Base-by-base conservation (phyloP, 2,797 vertebrate genomes). In the Hemitrygon akajei region DNA sequence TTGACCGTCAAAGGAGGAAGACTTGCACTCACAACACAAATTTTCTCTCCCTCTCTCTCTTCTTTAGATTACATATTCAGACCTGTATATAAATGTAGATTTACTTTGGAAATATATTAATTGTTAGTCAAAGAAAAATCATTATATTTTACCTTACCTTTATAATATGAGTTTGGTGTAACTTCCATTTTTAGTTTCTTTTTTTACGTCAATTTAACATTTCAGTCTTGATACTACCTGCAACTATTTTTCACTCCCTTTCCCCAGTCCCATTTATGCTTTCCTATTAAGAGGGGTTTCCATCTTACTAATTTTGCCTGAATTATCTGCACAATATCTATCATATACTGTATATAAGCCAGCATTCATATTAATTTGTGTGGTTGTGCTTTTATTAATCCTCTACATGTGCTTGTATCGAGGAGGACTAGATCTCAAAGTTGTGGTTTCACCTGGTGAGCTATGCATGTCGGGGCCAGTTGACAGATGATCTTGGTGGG, bases 111-210 rank as follows among this genome's bases (percentile, higher is more conserved):
- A 9, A 6, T 66, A 66, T n/a, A 5, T 89, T 47, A 66, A 16
- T 86, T 2, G 82, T 25, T 63, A 0, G 71, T 73, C 14, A n/a
- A 63, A 14, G 30, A 16, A 63, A 87, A n/a, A 87, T 30, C 14
- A 18, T 87, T 87, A 12, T 79, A 60, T 58, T 84, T 30, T 66
- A 37, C 34, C 86, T 66, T 30, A 16, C 63, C 14, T 84, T 47
- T 47, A 47, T 47, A 47, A 47, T 14, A 22, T 84, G 81, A 30
- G 25, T 10, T 56, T 86, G 5, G 10, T 27, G 56, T 89, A 89
- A n/a, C n/a, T 87, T 87, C 84, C 84, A 60, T 60, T 63, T 66
- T 86, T 27, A n/a, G 82, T 86, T 86, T 60, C 82, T 16, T 14
- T 14, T 60, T 58, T n/a, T 0, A 60, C 27, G 56, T 86, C 16